Evolutionary conservation across 2,888 invertebrate genomes (phyloP), one percentile per base, ranked within the genome.

Genomic region (Leptopilina myrica): DNA sequence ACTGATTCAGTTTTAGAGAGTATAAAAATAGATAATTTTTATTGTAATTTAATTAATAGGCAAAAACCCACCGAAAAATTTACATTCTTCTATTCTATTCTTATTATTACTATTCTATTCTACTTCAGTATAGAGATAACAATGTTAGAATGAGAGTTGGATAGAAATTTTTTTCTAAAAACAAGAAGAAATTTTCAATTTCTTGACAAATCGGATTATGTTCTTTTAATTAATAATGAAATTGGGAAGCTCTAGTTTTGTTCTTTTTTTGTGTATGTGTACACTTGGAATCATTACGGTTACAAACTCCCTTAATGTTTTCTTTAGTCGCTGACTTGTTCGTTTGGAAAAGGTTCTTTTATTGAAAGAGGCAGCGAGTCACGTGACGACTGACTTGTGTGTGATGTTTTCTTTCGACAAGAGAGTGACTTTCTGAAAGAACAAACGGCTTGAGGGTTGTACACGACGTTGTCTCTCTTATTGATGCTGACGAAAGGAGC

Each of bases 301-400:
- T 43, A 56, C 62, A 53, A 46, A n/a, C 64, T n/a, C 15, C 15
- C 49, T 76, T 78, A 69, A 73, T 76, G 66, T 66, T 81, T 76
- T 46, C 33, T 15, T 49, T 53, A 56, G 64, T 76, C 73, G 59
- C 56, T 43, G 65, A 53, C 76, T 49, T 77, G 64, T 73, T 76
- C 69, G 67, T 65, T 66, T 79, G 53, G 49, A 49, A 49, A 65
- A 79, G 64, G 56, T 76, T 69, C 69, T 81, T 49, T 64, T 64
- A 79, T 81, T 76, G 78, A 40, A 78, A 79, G 79, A 79, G 76
- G 79, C 79, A 79, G 76, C 65, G 75, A 76, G 40, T 78, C 78
- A 66, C 75, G n/a, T 79, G 75, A 49, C 26, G 75, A 49, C 26
- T 65, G 76, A 77, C 78, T 69, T 59, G 53, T 79, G 64, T 59